These are phyloP conservation scores for Drosophila nigromelanica DNA, from an alignment of 1,140 invertebrate species.

Conservation along the genomic window DNA sequence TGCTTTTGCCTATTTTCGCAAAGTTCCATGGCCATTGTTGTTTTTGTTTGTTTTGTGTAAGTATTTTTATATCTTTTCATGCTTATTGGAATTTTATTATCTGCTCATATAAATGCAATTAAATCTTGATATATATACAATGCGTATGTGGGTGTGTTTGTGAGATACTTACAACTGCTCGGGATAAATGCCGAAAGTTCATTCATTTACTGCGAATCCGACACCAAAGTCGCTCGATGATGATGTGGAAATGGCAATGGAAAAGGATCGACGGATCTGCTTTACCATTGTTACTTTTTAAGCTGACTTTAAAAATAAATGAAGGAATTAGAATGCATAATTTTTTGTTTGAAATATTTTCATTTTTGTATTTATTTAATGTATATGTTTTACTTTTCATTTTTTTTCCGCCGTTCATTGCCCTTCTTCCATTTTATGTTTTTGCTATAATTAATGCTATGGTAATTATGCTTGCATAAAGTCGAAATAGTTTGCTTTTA, in stretches of 20 bases:
- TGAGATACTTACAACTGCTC: neutral
- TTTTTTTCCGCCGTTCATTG: neutral
- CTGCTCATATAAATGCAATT: constrained; percentile 79
- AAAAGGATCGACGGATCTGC: neutral
- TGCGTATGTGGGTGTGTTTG: neutral
- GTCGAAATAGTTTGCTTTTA: constrained; percentile 51
- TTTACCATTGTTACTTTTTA: neutral
- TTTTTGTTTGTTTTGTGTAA: constrained; percentile 58
- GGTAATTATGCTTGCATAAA: constrained; percentile 52
- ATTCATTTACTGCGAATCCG: constrained; percentile 2
- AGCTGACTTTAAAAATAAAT: too few species aligned
- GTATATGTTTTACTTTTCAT: constrained; percentile 41
- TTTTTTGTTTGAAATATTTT: constrained; percentile 71
- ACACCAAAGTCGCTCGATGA: neutral
- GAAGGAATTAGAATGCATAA: neutral
- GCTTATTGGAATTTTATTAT: constrained; percentile 81
- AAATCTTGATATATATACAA: constrained; percentile 52
- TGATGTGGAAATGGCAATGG: neutral
- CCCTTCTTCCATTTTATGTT: constrained; percentile 10
- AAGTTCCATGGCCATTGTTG: constrained; percentile 31
- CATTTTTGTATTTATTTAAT: constrained; percentile 71
- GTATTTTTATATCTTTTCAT: constrained; percentile 77
- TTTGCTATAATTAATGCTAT: constrained; percentile 48
- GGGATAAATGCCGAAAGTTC: constrained; percentile 24
- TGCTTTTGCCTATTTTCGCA: constrained; percentile 21